phyloP scores from a whole-genome alignment of 2,113 vertebrate genomes.

The Euleptes europaea region DNA sequence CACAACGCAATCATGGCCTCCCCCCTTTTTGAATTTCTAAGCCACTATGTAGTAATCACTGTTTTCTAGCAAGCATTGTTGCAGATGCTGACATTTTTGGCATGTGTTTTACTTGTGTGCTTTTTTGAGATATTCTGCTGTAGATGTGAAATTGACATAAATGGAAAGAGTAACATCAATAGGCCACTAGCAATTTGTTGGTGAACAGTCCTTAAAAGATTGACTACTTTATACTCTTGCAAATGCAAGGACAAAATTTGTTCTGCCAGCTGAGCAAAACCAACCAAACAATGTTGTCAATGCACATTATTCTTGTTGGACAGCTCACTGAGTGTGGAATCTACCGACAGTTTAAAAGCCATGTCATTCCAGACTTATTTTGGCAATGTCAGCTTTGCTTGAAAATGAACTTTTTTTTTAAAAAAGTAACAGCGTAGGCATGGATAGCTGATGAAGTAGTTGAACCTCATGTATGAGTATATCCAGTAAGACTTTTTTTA shows the following conservation, averaged over 20 bases:
- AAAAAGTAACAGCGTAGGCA: constrained; percentile 4
- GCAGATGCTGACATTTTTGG: neutral
- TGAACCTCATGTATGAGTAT: neutral
- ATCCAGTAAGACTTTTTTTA: neutral
- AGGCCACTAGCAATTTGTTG: constrained; percentile 9
- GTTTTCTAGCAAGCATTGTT: neutral
- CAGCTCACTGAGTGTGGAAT: neutral
- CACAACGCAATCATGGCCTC: neutral
- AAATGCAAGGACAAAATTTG: neutral
- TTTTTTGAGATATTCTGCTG: neutral
- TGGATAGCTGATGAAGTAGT: neutral
- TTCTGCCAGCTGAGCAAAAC: constrained; percentile 20
- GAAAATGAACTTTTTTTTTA: constrained; percentile 33
- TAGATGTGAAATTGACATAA: neutral
- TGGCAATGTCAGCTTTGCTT: constrained; percentile 31
- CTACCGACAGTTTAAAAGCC: neutral
- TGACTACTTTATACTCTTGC: constrained; percentile 1
- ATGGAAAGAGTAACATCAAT: neutral
- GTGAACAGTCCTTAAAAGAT: neutral
- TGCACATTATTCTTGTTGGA: constrained; percentile 19
- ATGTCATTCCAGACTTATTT: neutral
- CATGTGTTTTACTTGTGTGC: neutral
- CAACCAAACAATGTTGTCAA: neutral
- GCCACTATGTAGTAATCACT: neutral
- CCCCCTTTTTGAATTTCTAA: neutral